These are phyloP conservation scores for Sitta carolinensis DNA, from an alignment of 2,797 vertebrate genomes.

Conservation along the genomic window DNA sequence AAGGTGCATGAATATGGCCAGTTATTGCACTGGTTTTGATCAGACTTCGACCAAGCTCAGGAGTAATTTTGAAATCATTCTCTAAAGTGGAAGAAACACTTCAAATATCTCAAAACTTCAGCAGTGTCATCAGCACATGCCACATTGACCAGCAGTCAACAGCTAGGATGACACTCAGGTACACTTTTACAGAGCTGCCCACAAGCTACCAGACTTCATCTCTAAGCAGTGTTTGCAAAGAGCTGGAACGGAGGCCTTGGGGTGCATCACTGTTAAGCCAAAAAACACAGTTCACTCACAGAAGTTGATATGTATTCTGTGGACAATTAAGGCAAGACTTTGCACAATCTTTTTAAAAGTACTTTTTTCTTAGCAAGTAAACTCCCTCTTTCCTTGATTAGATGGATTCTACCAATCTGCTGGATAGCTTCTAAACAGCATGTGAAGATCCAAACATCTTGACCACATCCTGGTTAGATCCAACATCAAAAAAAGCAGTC, in stretches of 20 bases:
- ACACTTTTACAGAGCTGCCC: neutral
- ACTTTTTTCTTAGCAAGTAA: neutral
- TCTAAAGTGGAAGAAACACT: neutral
- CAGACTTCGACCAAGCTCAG: neutral
- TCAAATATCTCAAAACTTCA: neutral
- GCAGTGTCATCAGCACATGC: neutral
- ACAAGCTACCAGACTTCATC: neutral
- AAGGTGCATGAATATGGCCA: neutral
- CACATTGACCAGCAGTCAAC: neutral
- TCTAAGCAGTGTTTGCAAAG: neutral
- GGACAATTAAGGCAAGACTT: neutral
- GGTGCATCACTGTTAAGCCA: neutral
- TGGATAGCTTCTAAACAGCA: neutral
- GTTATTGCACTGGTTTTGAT: neutral
- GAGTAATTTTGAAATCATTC: neutral
- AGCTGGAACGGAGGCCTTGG: neutral
- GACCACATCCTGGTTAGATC: neutral
- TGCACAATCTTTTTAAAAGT: neutral
- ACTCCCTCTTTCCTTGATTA: accelerated
- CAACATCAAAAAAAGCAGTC: neutral
- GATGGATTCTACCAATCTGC: neutral
- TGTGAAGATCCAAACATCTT: accelerated
- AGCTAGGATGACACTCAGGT: neutral
- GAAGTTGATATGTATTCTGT: neutral
- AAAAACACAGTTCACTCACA: neutral